phyloP scores from a whole-genome alignment of 1,140 invertebrate genomes.

The Camponotus floridanus region DNA sequence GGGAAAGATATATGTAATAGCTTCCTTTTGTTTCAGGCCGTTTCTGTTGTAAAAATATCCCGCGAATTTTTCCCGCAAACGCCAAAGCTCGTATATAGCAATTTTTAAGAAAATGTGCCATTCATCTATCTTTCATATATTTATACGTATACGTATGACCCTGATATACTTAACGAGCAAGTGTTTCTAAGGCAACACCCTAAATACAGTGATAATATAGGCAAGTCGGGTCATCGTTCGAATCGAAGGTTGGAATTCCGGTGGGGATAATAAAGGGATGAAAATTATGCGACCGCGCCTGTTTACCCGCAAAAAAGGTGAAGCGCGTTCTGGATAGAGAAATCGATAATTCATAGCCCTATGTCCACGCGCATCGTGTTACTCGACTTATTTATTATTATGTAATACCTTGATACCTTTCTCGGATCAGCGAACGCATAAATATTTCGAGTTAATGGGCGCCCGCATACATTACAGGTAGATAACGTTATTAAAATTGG shows the following conservation, averaged over 20 bases:
- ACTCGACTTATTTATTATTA: background rate
- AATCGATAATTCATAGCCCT: slow-evolving; percentile 13
- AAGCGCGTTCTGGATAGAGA: slow-evolving; percentile 3
- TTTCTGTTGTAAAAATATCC: background rate
- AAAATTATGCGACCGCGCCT: slow-evolving; percentile 42
- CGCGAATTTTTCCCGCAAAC: background rate
- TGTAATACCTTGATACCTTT: background rate
- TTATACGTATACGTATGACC: background rate
- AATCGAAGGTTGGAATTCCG: slow-evolving; percentile 19
- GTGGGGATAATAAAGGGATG: slow-evolving; percentile 40
- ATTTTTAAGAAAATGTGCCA: slow-evolving; percentile 6
- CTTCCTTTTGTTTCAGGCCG: background rate
- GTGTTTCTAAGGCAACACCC: slow-evolving; percentile 60
- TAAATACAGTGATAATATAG: slow-evolving; percentile 35
- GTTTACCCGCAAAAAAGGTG: slow-evolving; percentile 45
- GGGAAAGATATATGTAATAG: slow-evolving; percentile 1
- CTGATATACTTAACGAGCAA: slow-evolving; percentile 23
- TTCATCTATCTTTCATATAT: background rate
- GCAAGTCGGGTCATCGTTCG: slow-evolving; percentile 39
- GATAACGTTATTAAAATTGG: slow-evolving; percentile 8
- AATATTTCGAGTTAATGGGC: slow-evolving; percentile 26
- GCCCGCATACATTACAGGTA: background rate
- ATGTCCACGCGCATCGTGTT: background rate
- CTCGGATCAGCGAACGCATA: background rate
- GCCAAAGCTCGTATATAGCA: background rate